Base-by-base conservation (phyloP, 35 echinoderm and acorn worm species). In the Holothuria glaberrima region DNA sequence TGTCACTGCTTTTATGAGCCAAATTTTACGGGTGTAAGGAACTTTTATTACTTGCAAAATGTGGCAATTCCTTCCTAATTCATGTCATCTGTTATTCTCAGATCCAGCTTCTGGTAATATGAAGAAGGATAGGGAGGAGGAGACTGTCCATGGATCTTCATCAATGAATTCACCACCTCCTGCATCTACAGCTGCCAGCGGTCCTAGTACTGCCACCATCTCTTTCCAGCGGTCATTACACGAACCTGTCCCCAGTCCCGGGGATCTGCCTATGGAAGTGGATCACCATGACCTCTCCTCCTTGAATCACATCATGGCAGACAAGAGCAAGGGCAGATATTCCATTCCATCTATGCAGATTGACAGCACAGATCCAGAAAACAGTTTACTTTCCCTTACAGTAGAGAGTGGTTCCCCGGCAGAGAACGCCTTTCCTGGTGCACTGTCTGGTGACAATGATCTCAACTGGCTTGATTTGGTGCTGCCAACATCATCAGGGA, bases 381-480 rank as follows among this genome's bases (percentile, higher is more conserved):
- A 88, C 17, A 90, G 78, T 30, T 57, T 89, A 25, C 76, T 83
- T 20, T 91, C 94, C 0, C 75, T 95, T 2, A 77, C 89, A 1
- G 34, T 71, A 10, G 86, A 89, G 17, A 70, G 80, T 35, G 74
- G 85, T 24, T 95, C 94, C 26, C 80, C 87, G 33, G 87, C 64
- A 72, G 81, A 65, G 30, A 79, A 91, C 48, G 72, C 86, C 41
- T 71, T 82, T 31, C 57, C 87, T 22, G 78, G 66, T 35, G 79
- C 80, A 18, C 54, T 67, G 5, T 61, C 65, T 48, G 89, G 44
- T 65, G 92, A 94, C 38, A 54, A 64, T 16, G 95, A 94, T 32
- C 65, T 94, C 34, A 94, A 95, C 70, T 99, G 97, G 97, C 57
- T 99, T n/a, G 93, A 94, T 80, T 76, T 99, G 28, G 89, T 99